A percentile compares a stretch with the other conserved stretches of the same genome.
Evolutionary conservation across 2,888 invertebrate species (phyloP).

Genomic region (Thyatira batis): DNA sequence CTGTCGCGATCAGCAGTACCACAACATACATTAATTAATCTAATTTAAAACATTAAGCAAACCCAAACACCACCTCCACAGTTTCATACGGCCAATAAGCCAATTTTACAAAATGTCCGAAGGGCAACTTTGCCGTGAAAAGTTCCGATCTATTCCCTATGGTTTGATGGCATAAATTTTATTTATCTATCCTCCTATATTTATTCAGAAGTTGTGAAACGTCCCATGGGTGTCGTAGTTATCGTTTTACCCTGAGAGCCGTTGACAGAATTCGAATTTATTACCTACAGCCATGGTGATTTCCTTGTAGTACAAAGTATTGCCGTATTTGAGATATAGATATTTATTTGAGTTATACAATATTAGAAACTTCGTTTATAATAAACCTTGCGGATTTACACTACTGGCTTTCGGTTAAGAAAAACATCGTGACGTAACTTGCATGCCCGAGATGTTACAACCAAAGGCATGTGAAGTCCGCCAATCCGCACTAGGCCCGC

Average conservation of each 20-base stretch:
- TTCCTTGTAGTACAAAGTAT: background rate
- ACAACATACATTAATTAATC: no score
- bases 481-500: no score
- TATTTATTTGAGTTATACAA: background rate
- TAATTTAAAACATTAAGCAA: no score
- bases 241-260: constrained; percentile 46
- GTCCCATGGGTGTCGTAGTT: constrained; percentile 52
- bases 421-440: no score
- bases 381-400: no score
- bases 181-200: constrained; percentile 52
- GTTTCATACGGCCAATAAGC: no score
- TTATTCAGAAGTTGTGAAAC: constrained; percentile 56
- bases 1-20: no score
- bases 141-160: constrained; percentile 35
- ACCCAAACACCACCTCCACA: no score
- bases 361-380: no score
- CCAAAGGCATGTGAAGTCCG: no score
- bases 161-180: constrained; percentile 22
- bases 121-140: constrained; percentile 25
- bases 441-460: no score
- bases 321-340: background rate
- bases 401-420: no score
- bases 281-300: constrained; percentile 14
- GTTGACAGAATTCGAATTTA: constrained; percentile 45
- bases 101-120: background rate